Base-by-base conservation (phyloP, 2,888 invertebrate genomes). In the Heteromyza rotundicornis region DNA sequence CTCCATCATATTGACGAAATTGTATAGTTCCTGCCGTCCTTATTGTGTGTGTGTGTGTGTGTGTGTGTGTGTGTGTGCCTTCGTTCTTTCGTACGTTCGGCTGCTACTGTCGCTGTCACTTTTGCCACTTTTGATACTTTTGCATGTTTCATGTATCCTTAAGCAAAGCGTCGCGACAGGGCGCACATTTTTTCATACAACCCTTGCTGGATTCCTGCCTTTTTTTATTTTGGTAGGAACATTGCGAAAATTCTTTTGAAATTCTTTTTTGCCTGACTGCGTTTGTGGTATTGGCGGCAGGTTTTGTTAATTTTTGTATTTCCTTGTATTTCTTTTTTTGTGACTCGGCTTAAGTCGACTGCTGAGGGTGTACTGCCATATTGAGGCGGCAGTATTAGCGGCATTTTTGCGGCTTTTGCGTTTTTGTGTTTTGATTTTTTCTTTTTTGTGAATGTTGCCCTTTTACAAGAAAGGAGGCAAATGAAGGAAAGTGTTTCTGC, bases 361-460 rank as follows among this genome's bases (percentile, higher is more conserved):
- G 51, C 22, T 20, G 51, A 22, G 35, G 16, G 53, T 32, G 53
- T n/a, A 2, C 5, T 7, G 14, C n/a, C 16, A 16, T 16, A 53
- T 35, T 35, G 40, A 55, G 40, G 40, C n/a, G 40, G 8, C 40
- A 40, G 40, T n/a, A 40, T 40, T 40, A 55, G 55, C 40, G 40
- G 55, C 55, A 55, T 55, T 22, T 36, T 55, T 55, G 55, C 23
- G 55, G 55, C 22, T 40, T 40, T 35, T 55, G 55, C 22, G 55
- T 55, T 36, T 36, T 55, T 20, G 55, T 40, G 40, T 40, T 55
- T 55, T 55, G 55, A 55, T 55, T 55, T 55, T 55, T 40, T n/a
- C 3, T 40, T 40, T 8, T 14, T 7, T n/a, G 40, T 40, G 40
- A 3, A 27, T 7, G 27, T 27, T 10, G 27, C 16, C 47, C 19